Conservation (phyloP, 1,140 invertebrate genomes). For the Drosophila carrolli region DNA sequence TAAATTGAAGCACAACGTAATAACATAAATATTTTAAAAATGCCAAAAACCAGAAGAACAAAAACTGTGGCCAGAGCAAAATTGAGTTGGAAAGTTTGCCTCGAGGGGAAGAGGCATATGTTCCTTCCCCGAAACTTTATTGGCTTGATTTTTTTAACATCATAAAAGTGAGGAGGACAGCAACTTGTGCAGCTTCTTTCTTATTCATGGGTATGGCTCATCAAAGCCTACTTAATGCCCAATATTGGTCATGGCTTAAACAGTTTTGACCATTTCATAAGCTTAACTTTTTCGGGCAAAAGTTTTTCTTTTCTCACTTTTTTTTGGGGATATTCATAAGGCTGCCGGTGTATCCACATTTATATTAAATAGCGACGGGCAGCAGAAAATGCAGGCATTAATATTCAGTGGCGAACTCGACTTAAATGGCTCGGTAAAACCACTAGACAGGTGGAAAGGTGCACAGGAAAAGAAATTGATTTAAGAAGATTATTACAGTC, state of each 20-base stretch:
- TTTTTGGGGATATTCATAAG: slow-evolving; percentile 49
- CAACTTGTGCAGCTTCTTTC: slow-evolving; percentile 50
- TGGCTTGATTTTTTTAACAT: slow-evolving; percentile 69
- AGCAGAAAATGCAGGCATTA: slow-evolving; percentile 53
- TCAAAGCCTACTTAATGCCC: slow-evolving; percentile 80
- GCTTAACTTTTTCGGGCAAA: slow-evolving; percentile 26
- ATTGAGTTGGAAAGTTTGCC: slow-evolving; percentile 74
- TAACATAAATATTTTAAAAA: slow-evolving; percentile 78
- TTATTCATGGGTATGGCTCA: slow-evolving; percentile 74
- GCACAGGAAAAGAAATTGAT: not conserved
- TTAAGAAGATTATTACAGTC: not conserved
- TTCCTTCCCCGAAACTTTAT: slow-evolving; percentile 54
- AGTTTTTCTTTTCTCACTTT: slow-evolving; percentile 9
- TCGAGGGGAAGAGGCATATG: slow-evolving; percentile 14
- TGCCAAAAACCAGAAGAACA: slow-evolving; percentile 31
- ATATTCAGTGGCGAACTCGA: slow-evolving; percentile 64
- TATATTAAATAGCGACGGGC: slow-evolving; percentile 62
- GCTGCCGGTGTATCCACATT: slow-evolving; percentile 55
- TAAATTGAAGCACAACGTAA: slow-evolving; percentile 72
- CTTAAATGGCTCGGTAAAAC: slow-evolving; percentile 48
- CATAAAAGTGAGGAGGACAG: slow-evolving; percentile 30
- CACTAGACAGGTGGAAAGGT: slow-evolving; percentile 34
- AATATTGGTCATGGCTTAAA: slow-evolving; percentile 72
- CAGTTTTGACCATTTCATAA: slow-evolving; percentile 69
- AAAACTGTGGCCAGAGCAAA: slow-evolving; percentile 50